Evolutionary conservation across 2,888 invertebrate species (phyloP).

Genomic region (Helleia helle): DNA sequence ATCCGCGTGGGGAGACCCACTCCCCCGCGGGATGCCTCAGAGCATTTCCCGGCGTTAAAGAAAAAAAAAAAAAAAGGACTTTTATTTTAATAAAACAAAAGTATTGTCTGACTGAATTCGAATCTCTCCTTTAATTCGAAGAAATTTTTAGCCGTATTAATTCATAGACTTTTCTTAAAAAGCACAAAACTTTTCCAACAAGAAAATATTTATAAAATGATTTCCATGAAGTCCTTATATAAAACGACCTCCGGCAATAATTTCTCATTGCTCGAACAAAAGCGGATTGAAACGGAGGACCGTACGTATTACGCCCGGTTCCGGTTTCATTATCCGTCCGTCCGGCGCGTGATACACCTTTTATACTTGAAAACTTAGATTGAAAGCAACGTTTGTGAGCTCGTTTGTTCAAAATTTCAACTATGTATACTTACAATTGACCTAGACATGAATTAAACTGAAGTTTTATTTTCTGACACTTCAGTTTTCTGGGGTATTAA

Average conservation of each 20-base stretch:
- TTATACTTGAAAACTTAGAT: background rate
- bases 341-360: slow-evolving; percentile 10
- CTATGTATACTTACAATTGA: background rate
- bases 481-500: no score
- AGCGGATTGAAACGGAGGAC: slow-evolving; percentile 16
- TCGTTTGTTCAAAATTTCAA: background rate
- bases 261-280: slow-evolving; percentile 14
- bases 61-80: no score
- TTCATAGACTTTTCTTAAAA: no score
- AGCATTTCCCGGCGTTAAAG: no score
- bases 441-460: background rate
- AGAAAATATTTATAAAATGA: background rate
- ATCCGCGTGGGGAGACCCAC: no score
- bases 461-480: background rate
- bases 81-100: no score
- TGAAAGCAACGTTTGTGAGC: background rate
- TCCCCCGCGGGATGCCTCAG: no score
- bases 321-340: slow-evolving; percentile 21
- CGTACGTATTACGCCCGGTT: slow-evolving; percentile 16
- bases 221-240: background rate
- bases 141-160: no score
- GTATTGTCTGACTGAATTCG: no score
- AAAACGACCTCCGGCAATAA: slow-evolving; percentile 12
- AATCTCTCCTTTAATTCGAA: background rate
- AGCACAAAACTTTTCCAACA: background rate